A percentile compares a stretch with the other conserved stretches of the same genome.
Conservation (phyloP, 2,888 invertebrate species). For the Limnephilus marmoratus region DNA sequence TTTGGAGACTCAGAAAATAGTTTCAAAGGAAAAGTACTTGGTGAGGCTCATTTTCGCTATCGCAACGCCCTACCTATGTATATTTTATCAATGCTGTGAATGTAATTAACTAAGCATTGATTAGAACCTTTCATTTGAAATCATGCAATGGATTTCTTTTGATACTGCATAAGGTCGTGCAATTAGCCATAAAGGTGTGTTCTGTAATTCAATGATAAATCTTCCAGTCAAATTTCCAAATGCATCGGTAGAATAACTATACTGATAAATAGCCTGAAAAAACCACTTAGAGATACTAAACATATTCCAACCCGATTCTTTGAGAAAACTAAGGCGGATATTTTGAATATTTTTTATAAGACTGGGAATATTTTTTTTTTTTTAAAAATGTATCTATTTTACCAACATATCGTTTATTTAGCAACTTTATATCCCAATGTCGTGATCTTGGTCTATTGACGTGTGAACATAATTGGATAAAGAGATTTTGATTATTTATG, state of each 20-base stretch:
- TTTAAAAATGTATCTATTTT: not conserved
- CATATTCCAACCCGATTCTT: not conserved
- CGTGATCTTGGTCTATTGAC: not conserved
- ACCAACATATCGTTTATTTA: not conserved
- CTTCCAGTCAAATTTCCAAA: not conserved
- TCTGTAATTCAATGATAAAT: constrained; percentile 2
- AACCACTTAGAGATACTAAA: not conserved
- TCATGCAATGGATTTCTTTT: not conserved
- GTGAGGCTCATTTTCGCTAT: not conserved
- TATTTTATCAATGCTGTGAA: not conserved
- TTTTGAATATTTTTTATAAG: no score
- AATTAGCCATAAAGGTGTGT: constrained; percentile 2
- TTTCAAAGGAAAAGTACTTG: not conserved
- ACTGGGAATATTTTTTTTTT: not conserved
- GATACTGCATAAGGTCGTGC: not conserved
- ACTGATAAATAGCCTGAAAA: not conserved
- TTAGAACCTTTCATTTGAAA: not conserved
- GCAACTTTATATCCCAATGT: no score
- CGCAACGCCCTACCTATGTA: not conserved
- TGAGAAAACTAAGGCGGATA: not conserved
- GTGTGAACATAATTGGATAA: not conserved
- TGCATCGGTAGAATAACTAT: not conserved
- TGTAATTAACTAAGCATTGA: constrained; percentile 2
- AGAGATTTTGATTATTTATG: not conserved
- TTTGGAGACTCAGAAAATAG: not conserved